phyloP scores from a whole-genome alignment of 2,797 vertebrate species.

The Varecia variegata region DNA sequence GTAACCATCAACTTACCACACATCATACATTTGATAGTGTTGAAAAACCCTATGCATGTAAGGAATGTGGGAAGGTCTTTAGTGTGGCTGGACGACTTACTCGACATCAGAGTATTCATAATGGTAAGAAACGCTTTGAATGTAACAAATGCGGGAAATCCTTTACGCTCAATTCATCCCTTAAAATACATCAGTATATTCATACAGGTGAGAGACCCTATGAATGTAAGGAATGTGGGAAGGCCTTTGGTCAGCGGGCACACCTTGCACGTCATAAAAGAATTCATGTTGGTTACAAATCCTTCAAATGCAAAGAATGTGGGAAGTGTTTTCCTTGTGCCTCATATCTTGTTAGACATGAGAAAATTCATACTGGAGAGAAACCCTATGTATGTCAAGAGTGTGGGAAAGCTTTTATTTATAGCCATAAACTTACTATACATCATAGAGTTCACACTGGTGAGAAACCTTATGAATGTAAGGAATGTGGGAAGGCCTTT shows the following conservation, averaged over 20 bases:
- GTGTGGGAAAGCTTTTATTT: slow-evolving; percentile 33
- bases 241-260: neutral
- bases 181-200: neutral
- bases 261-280: neutral
- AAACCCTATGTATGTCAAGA: slow-evolving; percentile 37
- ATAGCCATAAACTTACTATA: neutral
- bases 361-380: slow-evolving; percentile 37
- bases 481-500: slow-evolving; percentile 27
- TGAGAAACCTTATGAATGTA: slow-evolving; percentile 36
- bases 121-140: neutral
- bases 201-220: slow-evolving; percentile 5
- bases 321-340: neutral
- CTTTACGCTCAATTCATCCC: slow-evolving; percentile 40
- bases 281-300: slow-evolving; percentile 11
- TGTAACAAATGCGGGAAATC: slow-evolving; percentile 42
- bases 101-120: neutral
- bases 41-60: neutral
- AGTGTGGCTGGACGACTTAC: neutral
- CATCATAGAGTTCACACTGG: slow-evolving; percentile 35
- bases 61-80: neutral
- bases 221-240: neutral
- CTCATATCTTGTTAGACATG: neutral
- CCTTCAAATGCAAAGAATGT: neutral
- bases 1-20: neutral
- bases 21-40: neutral